phyloP scores from a whole-genome alignment of 2,113 vertebrate genomes.

The Choloepus hoffmanni region DNA sequence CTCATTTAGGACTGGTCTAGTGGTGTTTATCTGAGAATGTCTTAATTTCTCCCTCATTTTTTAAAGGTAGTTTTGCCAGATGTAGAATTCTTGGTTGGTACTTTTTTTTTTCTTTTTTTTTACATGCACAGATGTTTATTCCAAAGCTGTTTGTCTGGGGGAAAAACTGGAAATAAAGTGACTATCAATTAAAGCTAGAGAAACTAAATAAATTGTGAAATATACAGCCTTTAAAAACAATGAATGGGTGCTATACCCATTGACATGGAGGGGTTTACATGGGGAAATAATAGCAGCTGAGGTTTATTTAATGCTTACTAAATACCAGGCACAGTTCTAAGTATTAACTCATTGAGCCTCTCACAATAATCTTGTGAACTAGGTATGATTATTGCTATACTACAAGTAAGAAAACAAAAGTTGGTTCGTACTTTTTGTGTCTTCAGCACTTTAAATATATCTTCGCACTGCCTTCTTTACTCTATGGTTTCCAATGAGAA shows the following conservation, averaged over 20 bases:
- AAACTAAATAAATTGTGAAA: neutral
- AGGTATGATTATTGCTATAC: neutral
- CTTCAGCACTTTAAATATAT: too few relatives aligned
- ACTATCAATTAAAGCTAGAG: neutral
- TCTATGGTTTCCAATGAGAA: too few relatives aligned
- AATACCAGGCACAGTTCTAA: neutral
- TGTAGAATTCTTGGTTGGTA: too few relatives aligned
- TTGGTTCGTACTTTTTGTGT: neutral
- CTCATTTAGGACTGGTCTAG: too few relatives aligned
- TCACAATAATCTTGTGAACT: neutral
- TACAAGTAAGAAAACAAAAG: neutral
- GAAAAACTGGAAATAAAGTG: neutral
- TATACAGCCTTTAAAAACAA: neutral
- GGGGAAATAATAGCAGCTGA: neutral
- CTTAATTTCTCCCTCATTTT: too few relatives aligned
- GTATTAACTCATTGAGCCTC: neutral
- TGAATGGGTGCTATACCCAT: neutral
- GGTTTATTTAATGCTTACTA: neutral
- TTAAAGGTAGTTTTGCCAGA: too few relatives aligned
- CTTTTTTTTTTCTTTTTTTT: too few relatives aligned
- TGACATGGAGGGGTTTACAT: neutral
- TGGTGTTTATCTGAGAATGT: too few relatives aligned
- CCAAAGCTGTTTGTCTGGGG: neutral
- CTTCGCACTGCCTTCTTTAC: too few relatives aligned
- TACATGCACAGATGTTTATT: neutral